phyloP scores from a whole-genome alignment of 2,113 vertebrate species.

The Urocynchramus pylzowi region DNA sequence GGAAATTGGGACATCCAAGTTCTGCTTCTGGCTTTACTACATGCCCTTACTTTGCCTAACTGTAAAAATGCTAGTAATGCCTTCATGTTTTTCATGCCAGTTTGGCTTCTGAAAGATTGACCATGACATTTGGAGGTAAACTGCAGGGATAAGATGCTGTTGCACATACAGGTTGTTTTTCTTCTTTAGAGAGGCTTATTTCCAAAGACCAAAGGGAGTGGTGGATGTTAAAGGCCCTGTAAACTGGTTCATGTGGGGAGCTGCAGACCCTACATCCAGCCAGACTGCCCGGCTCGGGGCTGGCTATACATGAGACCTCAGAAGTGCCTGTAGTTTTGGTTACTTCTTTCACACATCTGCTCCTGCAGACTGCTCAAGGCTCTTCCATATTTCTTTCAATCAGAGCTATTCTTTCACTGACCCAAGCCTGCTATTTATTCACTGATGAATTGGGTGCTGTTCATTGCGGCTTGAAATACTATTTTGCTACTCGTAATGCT shows the following conservation, averaged over 20 bases:
- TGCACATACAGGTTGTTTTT: neutral
- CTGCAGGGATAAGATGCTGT: neutral
- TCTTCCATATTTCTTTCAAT: slow-evolving; percentile 22
- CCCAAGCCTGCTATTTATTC: neutral
- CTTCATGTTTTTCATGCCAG: neutral
- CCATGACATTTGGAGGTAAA: neutral
- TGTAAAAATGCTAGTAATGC: neutral
- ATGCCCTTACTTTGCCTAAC: neutral
- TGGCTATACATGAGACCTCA: neutral
- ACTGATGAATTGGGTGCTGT: slow-evolving; percentile 22
- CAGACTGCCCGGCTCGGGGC: neutral
- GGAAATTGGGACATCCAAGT: neutral
- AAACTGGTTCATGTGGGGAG: rapidly evolving
- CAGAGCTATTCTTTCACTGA: slow-evolving; percentile 20
- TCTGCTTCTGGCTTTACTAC: neutral
- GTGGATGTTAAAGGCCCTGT: neutral
- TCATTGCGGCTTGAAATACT: slow-evolving; percentile 1
- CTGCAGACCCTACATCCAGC: neutral
- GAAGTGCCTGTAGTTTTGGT: neutral
- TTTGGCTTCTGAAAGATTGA: neutral
- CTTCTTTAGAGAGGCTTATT: neutral
- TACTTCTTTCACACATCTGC: neutral
- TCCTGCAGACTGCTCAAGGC: neutral
- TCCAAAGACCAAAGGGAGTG: neutral
- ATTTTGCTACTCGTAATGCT: slow-evolving; percentile 30